Evolutionary conservation across 2,113 vertebrate species (phyloP), one percentile per base, ranked within the genome.

Genomic region (Benitochromis conjunctus): DNA sequence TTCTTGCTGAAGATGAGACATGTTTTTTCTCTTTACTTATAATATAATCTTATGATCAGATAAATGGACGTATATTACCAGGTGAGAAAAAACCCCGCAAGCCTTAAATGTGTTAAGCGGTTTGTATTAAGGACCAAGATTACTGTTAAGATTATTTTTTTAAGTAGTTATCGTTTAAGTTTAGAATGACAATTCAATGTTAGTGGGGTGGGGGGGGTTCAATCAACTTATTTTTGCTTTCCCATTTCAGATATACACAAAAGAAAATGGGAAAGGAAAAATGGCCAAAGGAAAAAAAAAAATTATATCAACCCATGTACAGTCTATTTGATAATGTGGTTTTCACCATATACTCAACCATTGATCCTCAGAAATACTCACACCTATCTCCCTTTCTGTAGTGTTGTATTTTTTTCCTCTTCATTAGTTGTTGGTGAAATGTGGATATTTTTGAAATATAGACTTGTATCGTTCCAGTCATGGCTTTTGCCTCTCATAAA

Each of bases 141-240:
- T 38, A 66, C 60, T 38, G 1, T 38, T 2, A 64, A 64, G 6
- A 13, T 64, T 38, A 38, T 64, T 64, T 64, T 38, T 71, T 29
- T 29, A 74, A 51, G 69, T 3, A 74, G 16, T 74, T 48, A 19
- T 2, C 9, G 19, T 11, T 24, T 5, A 46, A 71, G 2, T 71
- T 71, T 74, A 29, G 43, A 51, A 19, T 7, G 38, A 21, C 34
- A 13, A 21, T 21, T 64, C 60, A 64, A 38, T 64, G 38, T 38
- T 19, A 3, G 34, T 64, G 0, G 0, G 10, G 2, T 34, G n/a
- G n/a, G n/a, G n/a, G n/a, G n/a, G n/a, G n/a, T n/a, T n/a, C 38
- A 46, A 3, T 10, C 21, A 71, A 21, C 4, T 6, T 69, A 69
- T 69, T 43, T 69, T 69, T 69, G 64, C 26, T 69, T 69, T 69